A percentile compares a stretch with the other conserved stretches of the same genome.
phyloP scores from a whole-genome alignment of 2,113 vertebrate genomes.

The Myxocyprinus asiaticus region DNA sequence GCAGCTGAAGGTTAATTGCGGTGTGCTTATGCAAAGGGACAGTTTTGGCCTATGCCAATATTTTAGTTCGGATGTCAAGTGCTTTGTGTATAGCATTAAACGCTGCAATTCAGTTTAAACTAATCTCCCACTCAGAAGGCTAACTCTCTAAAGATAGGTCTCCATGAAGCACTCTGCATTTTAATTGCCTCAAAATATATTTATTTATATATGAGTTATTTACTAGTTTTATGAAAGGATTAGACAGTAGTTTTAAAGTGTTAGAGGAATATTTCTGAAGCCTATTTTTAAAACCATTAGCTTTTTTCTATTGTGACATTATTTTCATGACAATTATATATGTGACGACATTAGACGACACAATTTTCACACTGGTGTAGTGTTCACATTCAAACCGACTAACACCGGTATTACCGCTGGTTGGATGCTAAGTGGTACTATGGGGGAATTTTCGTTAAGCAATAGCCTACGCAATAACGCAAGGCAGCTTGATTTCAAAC shows the following conservation, averaged over 20 bases:
- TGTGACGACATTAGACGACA: background rate
- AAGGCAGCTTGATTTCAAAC: too few relatives aligned
- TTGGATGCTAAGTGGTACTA: too few relatives aligned
- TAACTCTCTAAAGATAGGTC: constrained; percentile 52
- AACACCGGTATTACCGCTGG: too few relatives aligned
- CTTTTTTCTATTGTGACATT: background rate
- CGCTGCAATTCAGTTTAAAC: constrained; percentile 61
- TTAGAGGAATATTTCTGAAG: too few relatives aligned
- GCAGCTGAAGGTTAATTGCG: constrained; percentile 73
- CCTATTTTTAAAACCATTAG: too few relatives aligned
- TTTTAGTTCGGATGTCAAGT: constrained; percentile 56
- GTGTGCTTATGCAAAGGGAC: constrained; percentile 59
- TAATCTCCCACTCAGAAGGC: constrained; percentile 64
- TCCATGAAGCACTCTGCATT: constrained; percentile 53
- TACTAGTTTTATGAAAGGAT: background rate
- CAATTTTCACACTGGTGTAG: too few relatives aligned
- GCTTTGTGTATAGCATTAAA: constrained; percentile 58
- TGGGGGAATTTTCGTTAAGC: too few relatives aligned
- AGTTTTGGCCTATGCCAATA: constrained; percentile 60
- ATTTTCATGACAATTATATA: too few relatives aligned
- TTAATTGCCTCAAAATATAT: constrained; percentile 60
- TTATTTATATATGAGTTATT: constrained; percentile 48
- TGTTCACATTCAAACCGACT: too few relatives aligned
- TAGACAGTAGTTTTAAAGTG: background rate
- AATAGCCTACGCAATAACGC: too few relatives aligned